Conservation (phyloP, 2,888 invertebrate species). For the Chouioia cunea region DNA sequence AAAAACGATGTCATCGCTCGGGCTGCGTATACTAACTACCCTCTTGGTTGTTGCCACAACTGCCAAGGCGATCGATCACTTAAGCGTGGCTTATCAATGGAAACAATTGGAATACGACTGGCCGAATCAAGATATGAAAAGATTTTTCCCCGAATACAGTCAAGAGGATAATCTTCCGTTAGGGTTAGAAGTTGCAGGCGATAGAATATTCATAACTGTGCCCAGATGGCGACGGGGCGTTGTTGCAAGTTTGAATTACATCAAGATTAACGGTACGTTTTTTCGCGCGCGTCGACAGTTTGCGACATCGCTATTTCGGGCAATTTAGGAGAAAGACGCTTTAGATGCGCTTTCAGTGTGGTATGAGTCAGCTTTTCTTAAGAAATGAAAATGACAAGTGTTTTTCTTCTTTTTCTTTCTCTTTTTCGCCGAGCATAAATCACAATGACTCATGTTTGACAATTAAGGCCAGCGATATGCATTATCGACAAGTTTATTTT, state of each 20-base stretch:
- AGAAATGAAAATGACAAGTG: background rate
- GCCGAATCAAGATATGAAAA: constrained; percentile 71
- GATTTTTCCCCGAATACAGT: constrained; percentile 61
- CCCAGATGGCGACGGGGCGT: constrained; percentile 83
- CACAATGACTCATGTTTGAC: background rate
- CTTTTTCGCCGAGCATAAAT: background rate
- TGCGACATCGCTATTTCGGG: background rate
- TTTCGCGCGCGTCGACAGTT: too few relatives aligned
- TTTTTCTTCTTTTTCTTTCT: background rate
- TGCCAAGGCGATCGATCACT: constrained; percentile 50
- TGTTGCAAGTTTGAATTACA: constrained; percentile 80
- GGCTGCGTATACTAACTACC: background rate
- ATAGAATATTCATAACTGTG: constrained; percentile 79
- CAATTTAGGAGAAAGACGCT: background rate
- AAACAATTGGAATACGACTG: constrained; percentile 80
- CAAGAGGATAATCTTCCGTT: constrained; percentile 79
- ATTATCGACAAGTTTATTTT: background rate
- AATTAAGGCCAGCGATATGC: background rate
- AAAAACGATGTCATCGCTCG: background rate
- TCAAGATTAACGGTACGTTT: constrained; percentile 77
- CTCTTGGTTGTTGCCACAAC: background rate
- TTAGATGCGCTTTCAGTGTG: background rate
- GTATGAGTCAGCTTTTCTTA: background rate
- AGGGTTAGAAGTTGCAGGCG: constrained; percentile 79
- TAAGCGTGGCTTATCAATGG: constrained; percentile 80